Base-by-base conservation (phyloP, 2,888 invertebrate genomes). In the Mallateleia sp. region DNA sequence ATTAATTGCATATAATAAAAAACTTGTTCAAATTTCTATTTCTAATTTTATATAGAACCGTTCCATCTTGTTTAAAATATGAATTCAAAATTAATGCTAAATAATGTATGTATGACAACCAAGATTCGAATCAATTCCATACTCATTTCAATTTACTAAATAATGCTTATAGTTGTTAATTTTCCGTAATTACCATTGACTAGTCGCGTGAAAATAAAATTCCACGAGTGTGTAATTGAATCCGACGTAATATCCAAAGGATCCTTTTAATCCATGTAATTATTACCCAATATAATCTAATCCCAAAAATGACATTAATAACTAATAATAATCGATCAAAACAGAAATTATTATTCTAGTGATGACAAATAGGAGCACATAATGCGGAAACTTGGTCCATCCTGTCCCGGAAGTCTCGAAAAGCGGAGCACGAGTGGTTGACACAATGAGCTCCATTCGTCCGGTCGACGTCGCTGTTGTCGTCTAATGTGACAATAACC, bases 401-500 rank as follows among this genome's bases (percentile, higher is more conserved):
- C 7, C 34, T 34, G 67, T 25, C 9, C 67, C 60, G 78, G 25
- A 69, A 67, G 47, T 78, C 42, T 77, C 42, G 54, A 64, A 54
- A 54, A 38, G 64, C 58, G 15, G 47, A 6, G 58, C 42, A 24
- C 28, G 42, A 34, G 22, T 8, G n/a, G 64, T 25, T 45, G 64
- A 14, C 56, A 69, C 69, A 62, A 79, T 71, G 56, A 62, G 62
- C 67, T 18, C 77, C 20, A 69, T 83, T 83, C 67, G 71, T 83
- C 66, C 50, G 28, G 45, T 52, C 18, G 60, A 11, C 72, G 50
- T 52, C 64, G 47, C 25, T 50, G 20, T 69, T 69, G 72, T 78
- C 47, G 78, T 71, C 78, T 84, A 84, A 84, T 74, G 60, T 84
- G 79, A 79, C 74, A 84, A 74, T 60, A 60, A 62, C 50, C 47